Conservation (phyloP, 2,113 vertebrate species). For the Seriola dumerili region DNA sequence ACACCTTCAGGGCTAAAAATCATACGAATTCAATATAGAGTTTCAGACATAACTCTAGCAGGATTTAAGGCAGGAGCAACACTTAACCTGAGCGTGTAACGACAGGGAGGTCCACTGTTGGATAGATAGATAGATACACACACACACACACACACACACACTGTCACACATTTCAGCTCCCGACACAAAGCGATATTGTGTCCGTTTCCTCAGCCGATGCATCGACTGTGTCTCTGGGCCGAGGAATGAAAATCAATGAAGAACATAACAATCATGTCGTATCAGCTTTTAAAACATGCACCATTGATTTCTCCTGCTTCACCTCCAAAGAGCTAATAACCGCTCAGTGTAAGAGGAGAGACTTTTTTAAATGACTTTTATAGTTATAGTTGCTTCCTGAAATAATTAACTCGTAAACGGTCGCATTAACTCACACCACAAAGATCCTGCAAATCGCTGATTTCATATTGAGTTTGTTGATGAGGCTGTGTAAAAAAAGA, state of each 20-base stretch:
- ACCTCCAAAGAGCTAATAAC: background rate
- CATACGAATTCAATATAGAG: too few species aligned
- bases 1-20: too few species aligned
- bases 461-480: background rate
- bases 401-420: too few species aligned
- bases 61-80: too few species aligned
- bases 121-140: background rate
- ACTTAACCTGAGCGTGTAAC: too few species aligned
- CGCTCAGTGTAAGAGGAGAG: background rate
- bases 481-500: background rate
- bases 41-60: background rate
- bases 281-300: slow-evolving; percentile 51
- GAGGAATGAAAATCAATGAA: slow-evolving; percentile 60
- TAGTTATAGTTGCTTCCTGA: too few species aligned
- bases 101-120: background rate
- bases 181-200: slow-evolving; percentile 60
- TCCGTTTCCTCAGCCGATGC: slow-evolving; percentile 49
- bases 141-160: background rate
- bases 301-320: slow-evolving; percentile 42
- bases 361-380: too few species aligned
- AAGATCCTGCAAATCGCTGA: too few species aligned
- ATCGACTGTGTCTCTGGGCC: background rate
- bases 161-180: slow-evolving; percentile 29
- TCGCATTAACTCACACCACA: too few species aligned
- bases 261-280: slow-evolving; percentile 31